Base-by-base conservation (phyloP, 2,113 vertebrate species). In the Herpetotheres cachinnans region DNA sequence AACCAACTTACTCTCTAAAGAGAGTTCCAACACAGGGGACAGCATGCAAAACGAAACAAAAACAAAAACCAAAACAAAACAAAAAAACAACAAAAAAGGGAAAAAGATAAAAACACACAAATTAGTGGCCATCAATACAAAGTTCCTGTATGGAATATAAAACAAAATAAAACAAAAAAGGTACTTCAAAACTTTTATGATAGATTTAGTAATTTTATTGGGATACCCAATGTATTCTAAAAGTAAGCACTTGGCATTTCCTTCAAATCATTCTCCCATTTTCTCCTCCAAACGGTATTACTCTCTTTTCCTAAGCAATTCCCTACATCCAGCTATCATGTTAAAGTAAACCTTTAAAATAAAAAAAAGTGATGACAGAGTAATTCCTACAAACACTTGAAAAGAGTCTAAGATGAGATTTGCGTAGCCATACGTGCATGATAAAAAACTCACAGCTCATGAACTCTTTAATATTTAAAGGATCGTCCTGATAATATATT, bases 1-100 rank as follows among this genome's bases (percentile, higher is more conserved):
- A 98, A 98, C 98, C 98, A 98, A 99, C 99, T 99, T 99, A 99
- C 99, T 99, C 99, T 99, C 99, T 99, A 99, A 96, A 98, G 98
- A 99, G 99, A 99, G 98, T 98, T 99, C 99, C 99, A 99, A 99
- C 99, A 98, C 98, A 98, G 98, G 98, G 97, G 98, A 98, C 97
- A 94, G 98, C 99, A 99, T 99, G 99, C 98, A 98, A 98, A 98
- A 98, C 0, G 4, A 96, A 95, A 97, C 97, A 94, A 97, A 86
- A 98, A 90, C 95, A 97, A 92, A 97, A 96, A 42, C 42, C 21
- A 88, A 11, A 93, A 94, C 40, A 93, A 93, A 97, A 94, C 97
- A 94, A 98, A 95, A 98, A 32, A 97, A 98, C 46, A 89, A 97
- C 97, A 97, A 97, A 98, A 97, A 98, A 95, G 96, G 97, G 89